Evolutionary conservation across 2,797 vertebrate species (phyloP), one percentile per base, ranked within the genome.

Genomic region (Pampus argenteus): DNA sequence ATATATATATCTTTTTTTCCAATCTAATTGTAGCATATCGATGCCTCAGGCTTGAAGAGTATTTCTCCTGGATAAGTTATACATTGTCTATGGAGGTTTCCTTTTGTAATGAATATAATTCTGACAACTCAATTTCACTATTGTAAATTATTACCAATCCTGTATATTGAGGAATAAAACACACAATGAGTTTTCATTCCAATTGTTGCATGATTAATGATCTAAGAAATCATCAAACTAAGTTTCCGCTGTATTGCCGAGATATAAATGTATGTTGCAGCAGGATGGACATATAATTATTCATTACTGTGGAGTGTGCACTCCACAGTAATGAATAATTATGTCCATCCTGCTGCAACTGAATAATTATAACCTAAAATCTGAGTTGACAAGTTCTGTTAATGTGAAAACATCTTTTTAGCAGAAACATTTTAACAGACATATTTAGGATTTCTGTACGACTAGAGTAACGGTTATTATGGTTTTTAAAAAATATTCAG

Each of bases 111-210:
- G n/a, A 73, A 50, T 65, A 59, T 47, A n/a, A 42, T 55, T 71
- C 38, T 80, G 59, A 56, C 22, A 23, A 29, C 23, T 73, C 25
- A 45, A 10, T 57, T 61, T 70, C 42, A 59, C 25, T 49, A 26
- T 60, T 76, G 76, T 90, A 80, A 85, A 78, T 86, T 83, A 88
- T 89, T 73, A 56, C 14, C 20, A 60, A 62, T 78, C 49, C 40
- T 79, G 25, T 73, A 81, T 65, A 74, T 29, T 71, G 69, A 74
- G 49, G 75, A 91, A 89, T 88, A 87, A 85, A 91, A 81, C 40
- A 13, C 48, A 17, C n/a, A 29, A 10, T 68, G 20, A 36, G n/a
- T 72, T 81, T 83, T 66, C 7, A 57, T 67, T 75, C 57, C 50
- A 69, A 44, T 47, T 57, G 34, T 42, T 4, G 10, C 25, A 18